Conservation (phyloP, 2,888 invertebrate genomes). For the Exephanes ischioxanthus region DNA sequence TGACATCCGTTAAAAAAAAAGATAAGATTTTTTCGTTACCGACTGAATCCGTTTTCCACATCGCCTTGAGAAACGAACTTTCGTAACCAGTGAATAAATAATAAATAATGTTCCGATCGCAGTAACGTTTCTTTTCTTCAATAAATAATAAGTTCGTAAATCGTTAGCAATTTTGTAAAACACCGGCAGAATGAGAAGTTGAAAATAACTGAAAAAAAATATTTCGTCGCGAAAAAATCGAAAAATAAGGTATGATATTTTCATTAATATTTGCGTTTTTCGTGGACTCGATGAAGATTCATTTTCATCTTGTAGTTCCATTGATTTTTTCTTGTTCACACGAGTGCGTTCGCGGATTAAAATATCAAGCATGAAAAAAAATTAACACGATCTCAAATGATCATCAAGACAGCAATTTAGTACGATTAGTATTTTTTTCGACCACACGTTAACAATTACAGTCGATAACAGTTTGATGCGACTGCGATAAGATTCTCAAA, state of each 20-base stretch:
- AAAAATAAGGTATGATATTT: background rate
- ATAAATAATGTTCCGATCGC: background rate
- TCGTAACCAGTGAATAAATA: background rate
- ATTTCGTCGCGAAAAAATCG: background rate
- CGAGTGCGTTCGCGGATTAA: background rate
- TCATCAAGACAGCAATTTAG: slow-evolving; percentile 35
- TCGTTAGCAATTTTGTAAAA: background rate
- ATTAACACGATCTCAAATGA: slow-evolving; percentile 26
- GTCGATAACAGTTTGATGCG: slow-evolving; percentile 36
- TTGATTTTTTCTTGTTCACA: background rate
- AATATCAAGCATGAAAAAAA: slow-evolving; percentile 27
- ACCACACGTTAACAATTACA: slow-evolving; percentile 18
- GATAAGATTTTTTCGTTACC: too few relatives aligned
- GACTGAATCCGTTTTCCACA: too few relatives aligned
- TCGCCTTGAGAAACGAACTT: background rate
- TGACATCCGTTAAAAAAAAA: background rate
- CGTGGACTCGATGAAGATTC: background rate
- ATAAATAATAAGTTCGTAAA: background rate
- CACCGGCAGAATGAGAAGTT: too few relatives aligned
- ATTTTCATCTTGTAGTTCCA: background rate
- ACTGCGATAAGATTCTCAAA: slow-evolving; percentile 22
- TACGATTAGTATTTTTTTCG: slow-evolving; percentile 40
- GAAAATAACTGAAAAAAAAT: background rate
- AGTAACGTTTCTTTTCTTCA: background rate
- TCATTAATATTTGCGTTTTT: background rate